Conservation (phyloP, 2,888 invertebrate genomes). For the Theodoxus fluviatilis region DNA sequence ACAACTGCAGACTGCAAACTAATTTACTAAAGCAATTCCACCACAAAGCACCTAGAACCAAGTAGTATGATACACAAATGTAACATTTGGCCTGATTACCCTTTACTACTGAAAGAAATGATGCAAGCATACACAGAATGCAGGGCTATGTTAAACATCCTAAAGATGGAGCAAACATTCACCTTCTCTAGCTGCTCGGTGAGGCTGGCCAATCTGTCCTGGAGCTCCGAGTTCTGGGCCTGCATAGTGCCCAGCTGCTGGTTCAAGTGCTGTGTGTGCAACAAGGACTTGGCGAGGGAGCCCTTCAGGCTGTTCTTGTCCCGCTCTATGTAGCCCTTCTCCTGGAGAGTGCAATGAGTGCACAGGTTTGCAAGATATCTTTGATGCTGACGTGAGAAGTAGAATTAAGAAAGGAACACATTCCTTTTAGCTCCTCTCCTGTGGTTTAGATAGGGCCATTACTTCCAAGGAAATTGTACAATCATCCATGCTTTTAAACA, state of each 20-base stretch:
- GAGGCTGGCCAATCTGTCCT: constrained; percentile 39
- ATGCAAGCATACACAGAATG: too few species aligned
- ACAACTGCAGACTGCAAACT: too few species aligned
- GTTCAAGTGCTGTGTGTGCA: constrained; percentile 48
- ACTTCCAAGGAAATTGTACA: too few species aligned
- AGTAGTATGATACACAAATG: too few species aligned
- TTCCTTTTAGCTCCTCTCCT: too few species aligned
- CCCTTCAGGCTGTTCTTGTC: constrained; percentile 53
- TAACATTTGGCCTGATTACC: too few species aligned
- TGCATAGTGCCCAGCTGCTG: constrained; percentile 46
- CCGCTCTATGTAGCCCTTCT: constrained; percentile 44
- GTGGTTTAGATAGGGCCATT: too few species aligned
- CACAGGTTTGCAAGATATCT: neutral
- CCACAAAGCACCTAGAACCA: neutral
- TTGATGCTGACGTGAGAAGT: neutral
- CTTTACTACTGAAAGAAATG: too few species aligned
- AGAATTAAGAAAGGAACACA: neutral
- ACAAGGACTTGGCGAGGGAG: constrained; percentile 45
- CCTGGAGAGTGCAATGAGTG: constrained; percentile 35
- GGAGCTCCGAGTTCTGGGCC: constrained; percentile 41
- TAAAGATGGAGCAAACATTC: constrained; percentile 18
- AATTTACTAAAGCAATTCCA: neutral
- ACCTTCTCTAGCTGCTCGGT: constrained; percentile 57
- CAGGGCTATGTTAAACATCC: neutral
- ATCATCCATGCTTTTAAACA: too few species aligned